Base-by-base conservation (phyloP, 2,113 vertebrate species). In the Crotalus viridis region DNA sequence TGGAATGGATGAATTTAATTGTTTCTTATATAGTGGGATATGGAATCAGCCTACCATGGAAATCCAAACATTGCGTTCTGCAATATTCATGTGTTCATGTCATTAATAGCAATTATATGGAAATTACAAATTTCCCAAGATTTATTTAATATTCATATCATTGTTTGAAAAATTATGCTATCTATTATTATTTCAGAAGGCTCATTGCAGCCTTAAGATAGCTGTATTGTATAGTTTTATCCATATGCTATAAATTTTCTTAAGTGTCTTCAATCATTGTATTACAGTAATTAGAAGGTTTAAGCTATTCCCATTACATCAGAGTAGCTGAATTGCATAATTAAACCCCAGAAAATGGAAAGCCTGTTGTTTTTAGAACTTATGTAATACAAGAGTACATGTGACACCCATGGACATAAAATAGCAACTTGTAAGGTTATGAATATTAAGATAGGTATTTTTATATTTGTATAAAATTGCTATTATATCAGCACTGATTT, bases 171-270 rank as follows among this genome's bases (percentile, higher is more conserved):
- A 39, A 33, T 28, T 46, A 46, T 89, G n/a, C 26, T 15, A 24
- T 22, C 13, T 61, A 28, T 64, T 59, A 17, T 10, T 91, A 88
- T 91, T 13, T 21, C 56, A 93, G 56, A 91, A 87, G 4, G 43
- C 91, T 5, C 89, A 59, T 9, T 89, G 93, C 89, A 90, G 28
- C 9, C 17, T 93, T 90, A 61, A 85, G 39, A 39, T 15, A 61
- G 90, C 88, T 93, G 39, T 26, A 94, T 1, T 87, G 74, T 95
- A 94, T 54, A 93, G 5, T 61, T 91, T 26, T 74, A 69, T 28
- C 3, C 4, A 8, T 88, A 93, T 91, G 8, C 88, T 92, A 91
- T 89, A 56, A 85, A 81, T 51, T 85, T 57, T 89, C 54, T 94
- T 43, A 9, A 12, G 52, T 85, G 3, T 57, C 26, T 51, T 86